Evolutionary conservation across 92 coral and sea anemone species (phyloP).

Genomic region (Actinostola sp.): DNA sequence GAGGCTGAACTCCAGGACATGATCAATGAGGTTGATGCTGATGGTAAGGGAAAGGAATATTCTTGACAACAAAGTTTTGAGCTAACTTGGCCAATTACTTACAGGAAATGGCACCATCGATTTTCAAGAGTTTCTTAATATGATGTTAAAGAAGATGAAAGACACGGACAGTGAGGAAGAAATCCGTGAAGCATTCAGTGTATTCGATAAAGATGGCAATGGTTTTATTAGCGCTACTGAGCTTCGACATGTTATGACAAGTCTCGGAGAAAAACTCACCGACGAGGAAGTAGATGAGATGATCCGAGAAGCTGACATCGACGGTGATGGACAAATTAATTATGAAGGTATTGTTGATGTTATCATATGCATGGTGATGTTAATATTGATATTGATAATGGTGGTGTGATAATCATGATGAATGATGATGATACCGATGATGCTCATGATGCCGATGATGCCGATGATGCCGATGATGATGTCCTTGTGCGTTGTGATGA

Average conservation of each 20-base stretch:
- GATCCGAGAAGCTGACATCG: slow-evolving; percentile 98
- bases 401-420: neutral
- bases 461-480: too few relatives aligned
- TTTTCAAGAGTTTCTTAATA: slow-evolving; percentile 90
- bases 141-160: slow-evolving; percentile 98
- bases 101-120: slow-evolving; percentile 95
- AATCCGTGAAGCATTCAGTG: slow-evolving; percentile 94
- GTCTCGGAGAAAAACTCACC: slow-evolving; percentile 96
- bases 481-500: too few relatives aligned
- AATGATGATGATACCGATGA: neutral
- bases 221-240: slow-evolving; percentile 99
- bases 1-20: slow-evolving; percentile 83
- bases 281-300: slow-evolving; percentile 98
- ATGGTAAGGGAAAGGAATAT: slow-evolving; percentile 50
- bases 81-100: neutral
- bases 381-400: too few relatives aligned
- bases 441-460: too few relatives aligned
- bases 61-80: neutral
- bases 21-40: slow-evolving; percentile 85
- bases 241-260: slow-evolving; percentile 94
- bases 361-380: too few relatives aligned
- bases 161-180: slow-evolving; percentile 95
- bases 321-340: slow-evolving; percentile 97
- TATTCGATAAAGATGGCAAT: slow-evolving; percentile 97
- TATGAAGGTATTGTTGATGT: slow-evolving; percentile 70